phyloP scores from a whole-genome alignment of 2,113 vertebrate genomes.

The Semicossyphus pulcher region DNA sequence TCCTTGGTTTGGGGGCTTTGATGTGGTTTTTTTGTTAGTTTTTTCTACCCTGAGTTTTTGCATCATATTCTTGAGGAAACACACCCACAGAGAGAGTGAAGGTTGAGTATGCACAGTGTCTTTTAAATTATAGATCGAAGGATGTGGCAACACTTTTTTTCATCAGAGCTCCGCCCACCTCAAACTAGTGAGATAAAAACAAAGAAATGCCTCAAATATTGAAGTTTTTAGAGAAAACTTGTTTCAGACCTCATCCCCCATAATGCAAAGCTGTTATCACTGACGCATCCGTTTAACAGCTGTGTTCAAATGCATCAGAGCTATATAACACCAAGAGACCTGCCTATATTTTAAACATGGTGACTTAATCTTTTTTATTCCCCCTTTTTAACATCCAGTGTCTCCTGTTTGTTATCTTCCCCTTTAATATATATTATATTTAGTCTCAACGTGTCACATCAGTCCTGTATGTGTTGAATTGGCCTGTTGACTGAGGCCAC shows the following conservation, averaged over 20 bases:
- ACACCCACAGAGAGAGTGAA: not conserved
- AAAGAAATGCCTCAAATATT: too few species aligned
- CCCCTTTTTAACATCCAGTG: constrained; percentile 19
- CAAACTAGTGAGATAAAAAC: not conserved
- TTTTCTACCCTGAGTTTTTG: not conserved
- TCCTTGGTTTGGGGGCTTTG: not conserved
- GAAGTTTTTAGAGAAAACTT: too few species aligned
- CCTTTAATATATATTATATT: constrained; percentile 3
- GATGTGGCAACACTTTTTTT: too few species aligned
- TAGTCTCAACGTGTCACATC: not conserved
- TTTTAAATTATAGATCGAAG: too few species aligned
- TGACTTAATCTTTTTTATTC: not conserved
- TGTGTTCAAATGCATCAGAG: constrained; percentile 3
- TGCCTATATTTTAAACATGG: not conserved
- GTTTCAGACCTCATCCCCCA: not conserved
- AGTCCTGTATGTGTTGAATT: constrained; percentile 28
- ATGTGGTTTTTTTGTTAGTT: not conserved
- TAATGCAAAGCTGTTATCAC: not conserved
- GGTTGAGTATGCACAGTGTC: not conserved
- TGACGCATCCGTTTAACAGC: not conserved
- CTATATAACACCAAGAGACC: not conserved
- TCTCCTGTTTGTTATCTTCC: not conserved
- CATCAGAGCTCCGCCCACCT: not conserved
- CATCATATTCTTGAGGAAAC: not conserved
- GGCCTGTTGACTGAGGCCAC: constrained; percentile 30